Percentiles rank a stretch among this genome's conserved stretches.
Evolutionary conservation across 2,888 invertebrate species (phyloP).

Genomic region (Terebella lapidaria): DNA sequence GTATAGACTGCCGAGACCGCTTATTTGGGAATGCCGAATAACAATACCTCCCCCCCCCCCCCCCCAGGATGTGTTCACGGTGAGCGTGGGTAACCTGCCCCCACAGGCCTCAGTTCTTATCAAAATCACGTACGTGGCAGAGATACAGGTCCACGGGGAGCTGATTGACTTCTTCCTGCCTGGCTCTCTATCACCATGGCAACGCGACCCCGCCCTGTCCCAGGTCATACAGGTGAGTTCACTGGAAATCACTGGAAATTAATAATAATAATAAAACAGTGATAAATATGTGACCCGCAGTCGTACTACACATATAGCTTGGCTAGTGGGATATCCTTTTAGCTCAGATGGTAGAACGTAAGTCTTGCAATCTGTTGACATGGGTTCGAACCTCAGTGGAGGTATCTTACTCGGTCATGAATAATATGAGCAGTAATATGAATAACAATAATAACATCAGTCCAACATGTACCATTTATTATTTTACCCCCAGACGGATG

Average conservation of each 20-base stretch:
- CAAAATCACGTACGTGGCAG: constrained; percentile 54
- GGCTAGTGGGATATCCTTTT: too few species aligned
- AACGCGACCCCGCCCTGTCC: constrained; percentile 35
- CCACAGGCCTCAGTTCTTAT: constrained; percentile 47
- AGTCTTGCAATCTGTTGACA: neutral
- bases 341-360: too few species aligned
- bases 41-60: neutral
- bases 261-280: neutral
- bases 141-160: constrained; percentile 50
- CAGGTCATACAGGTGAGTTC: constrained; percentile 36
- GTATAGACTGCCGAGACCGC: too few species aligned
- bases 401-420: too few species aligned
- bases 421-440: too few species aligned
- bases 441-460: too few species aligned
- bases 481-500: constrained; percentile 22
- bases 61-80: constrained; percentile 51
- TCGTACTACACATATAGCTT: too few species aligned
- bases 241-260: neutral
- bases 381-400: neutral
- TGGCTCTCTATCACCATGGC: constrained; percentile 50
- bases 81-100: constrained; percentile 54
- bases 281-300: too few species aligned
- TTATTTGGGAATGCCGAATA: too few species aligned
- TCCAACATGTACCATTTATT: too few species aligned
- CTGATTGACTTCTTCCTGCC: constrained; percentile 48